phyloP scores from a whole-genome alignment of 2,113 vertebrate species.

The Cephalopholis sonnerati region DNA sequence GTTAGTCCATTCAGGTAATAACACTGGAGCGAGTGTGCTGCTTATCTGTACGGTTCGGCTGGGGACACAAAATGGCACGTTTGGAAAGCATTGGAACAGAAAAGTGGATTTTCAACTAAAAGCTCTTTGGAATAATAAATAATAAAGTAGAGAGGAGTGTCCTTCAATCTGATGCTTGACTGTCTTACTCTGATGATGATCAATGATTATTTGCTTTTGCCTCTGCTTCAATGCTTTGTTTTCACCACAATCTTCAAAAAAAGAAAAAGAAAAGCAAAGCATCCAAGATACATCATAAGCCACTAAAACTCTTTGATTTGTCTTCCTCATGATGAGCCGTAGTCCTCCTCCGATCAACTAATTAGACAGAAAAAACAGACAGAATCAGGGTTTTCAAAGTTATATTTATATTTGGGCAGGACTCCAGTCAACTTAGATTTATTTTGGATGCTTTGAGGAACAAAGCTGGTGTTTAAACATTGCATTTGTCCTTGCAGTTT shows the following conservation, averaged over 20 bases:
- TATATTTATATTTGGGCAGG: neutral
- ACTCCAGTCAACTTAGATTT: neutral
- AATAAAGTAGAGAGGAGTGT: neutral
- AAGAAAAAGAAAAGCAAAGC: neutral
- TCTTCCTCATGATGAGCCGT: no score
- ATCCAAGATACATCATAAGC: neutral
- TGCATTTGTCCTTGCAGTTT: slow-evolving; percentile 4
- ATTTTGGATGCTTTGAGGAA: slow-evolving; percentile 6
- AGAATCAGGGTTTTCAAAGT: neutral
- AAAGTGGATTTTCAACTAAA: neutral
- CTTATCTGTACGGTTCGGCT: neutral
- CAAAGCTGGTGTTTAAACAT: slow-evolving; percentile 3
- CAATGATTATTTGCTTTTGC: no score
- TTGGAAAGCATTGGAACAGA: neutral
- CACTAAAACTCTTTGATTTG: neutral
- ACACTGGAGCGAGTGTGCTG: neutral
- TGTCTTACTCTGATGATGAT: neutral
- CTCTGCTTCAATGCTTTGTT: neutral
- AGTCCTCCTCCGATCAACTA: neutral
- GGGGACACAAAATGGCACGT: neutral
- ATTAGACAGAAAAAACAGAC: neutral
- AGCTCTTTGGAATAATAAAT: neutral
- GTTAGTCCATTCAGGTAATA: neutral
- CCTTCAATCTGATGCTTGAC: neutral
- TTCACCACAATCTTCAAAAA: neutral